phyloP scores from a whole-genome alignment of 92 coral and sea anemone species.

The Parazoanthus darwini region DNA sequence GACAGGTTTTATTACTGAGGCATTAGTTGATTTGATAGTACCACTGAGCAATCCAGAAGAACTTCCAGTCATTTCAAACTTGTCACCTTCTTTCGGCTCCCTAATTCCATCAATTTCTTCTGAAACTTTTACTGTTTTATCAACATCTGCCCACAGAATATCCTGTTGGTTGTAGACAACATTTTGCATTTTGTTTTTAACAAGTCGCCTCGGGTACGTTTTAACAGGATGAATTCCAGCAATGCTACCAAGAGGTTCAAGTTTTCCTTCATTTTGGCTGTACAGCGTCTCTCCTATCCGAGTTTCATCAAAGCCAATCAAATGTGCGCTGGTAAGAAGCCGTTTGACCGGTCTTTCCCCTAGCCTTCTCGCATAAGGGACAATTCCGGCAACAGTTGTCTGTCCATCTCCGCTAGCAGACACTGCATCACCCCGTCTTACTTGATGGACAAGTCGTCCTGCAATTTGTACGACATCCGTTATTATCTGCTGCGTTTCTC shows the following conservation, averaged over 20 bases:
- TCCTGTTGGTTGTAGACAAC: neutral
- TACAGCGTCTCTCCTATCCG: slow-evolving; percentile 1
- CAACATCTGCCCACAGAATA: slow-evolving; percentile 17
- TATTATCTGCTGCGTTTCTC: neutral
- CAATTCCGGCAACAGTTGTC: neutral
- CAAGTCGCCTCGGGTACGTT: neutral
- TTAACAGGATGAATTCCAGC: neutral
- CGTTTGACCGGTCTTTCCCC: neutral
- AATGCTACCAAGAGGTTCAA: neutral
- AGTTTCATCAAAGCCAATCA: slow-evolving; percentile 8
- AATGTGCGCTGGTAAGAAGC: slow-evolving; percentile 12
- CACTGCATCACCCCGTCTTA: neutral
- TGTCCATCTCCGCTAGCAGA: neutral
- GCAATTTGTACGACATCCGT: slow-evolving; percentile 23
- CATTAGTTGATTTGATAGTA: neutral
- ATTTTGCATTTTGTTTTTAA: neutral
- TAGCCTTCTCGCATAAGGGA: neutral
- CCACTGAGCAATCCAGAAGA: neutral
- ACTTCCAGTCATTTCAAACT: slow-evolving; percentile 11
- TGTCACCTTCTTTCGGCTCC: neutral
- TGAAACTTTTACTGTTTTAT: neutral
- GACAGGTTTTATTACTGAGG: neutral
- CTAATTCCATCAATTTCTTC: neutral
- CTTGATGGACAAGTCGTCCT: slow-evolving; percentile 10
- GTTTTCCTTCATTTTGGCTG: neutral